phyloP scores from a whole-genome alignment of 92 coral and sea anemone species.

The Nematostella vectensis region DNA sequence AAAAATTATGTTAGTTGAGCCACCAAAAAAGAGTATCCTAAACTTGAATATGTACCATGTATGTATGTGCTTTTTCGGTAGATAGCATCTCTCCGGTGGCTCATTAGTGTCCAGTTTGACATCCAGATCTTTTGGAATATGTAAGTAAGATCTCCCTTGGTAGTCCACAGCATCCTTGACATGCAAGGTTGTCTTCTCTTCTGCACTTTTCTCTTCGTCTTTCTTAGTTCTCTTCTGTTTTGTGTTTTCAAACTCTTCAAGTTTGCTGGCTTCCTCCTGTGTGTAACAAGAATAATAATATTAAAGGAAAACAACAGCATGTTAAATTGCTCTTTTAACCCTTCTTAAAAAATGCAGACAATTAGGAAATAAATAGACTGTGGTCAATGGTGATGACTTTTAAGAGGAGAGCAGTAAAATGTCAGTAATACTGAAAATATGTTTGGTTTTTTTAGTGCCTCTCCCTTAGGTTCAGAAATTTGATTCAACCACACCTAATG shows the following conservation, averaged over 20 bases:
- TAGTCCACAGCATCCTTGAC: constrained; percentile 92
- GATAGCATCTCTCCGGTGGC: constrained; percentile 89
- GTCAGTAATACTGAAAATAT: too few species aligned
- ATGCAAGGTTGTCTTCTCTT: constrained; percentile 88
- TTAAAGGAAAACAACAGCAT: too few species aligned
- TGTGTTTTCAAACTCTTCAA: constrained; percentile 87
- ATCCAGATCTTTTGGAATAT: constrained; percentile 93
- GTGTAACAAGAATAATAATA: not conserved
- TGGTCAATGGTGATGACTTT: too few species aligned
- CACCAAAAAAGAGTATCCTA: too few species aligned
- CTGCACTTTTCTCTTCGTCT: constrained; percentile 83
- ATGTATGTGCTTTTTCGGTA: constrained; percentile 94
- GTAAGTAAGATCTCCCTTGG: constrained; percentile 92
- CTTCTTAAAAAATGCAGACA: too few species aligned
- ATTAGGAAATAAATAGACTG: too few species aligned
- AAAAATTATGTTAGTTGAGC: too few species aligned
- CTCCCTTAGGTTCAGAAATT: too few species aligned
- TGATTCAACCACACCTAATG: too few species aligned
- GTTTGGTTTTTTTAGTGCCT: too few species aligned
- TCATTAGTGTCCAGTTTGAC: constrained; percentile 81
- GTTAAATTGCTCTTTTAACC: too few species aligned
- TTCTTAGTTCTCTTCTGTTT: constrained; percentile 95
- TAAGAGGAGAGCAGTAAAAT: too few species aligned
- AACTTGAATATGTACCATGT: constrained; percentile 91
- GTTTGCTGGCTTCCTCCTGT: constrained; percentile 93